Evolutionary conservation across 2,113 vertebrate species (phyloP).

Genomic region (Vulpes ferrilata): DNA sequence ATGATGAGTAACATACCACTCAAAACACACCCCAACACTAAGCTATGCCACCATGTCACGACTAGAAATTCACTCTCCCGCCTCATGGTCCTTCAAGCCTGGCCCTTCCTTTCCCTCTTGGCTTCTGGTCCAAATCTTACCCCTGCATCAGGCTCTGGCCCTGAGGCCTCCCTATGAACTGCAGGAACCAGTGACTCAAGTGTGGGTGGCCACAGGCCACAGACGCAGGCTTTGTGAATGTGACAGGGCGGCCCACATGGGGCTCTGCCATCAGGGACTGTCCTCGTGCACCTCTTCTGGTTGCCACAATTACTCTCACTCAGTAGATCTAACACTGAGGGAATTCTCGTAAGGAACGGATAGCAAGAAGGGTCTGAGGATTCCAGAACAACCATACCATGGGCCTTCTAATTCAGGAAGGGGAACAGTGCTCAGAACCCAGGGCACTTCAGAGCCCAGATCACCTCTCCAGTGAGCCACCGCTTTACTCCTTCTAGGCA

Average conservation of each 20-base stretch:
- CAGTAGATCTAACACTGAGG: background rate
- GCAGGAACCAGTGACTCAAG: background rate
- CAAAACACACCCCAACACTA: background rate
- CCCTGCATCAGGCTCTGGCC: background rate
- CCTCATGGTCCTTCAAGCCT: accelerated
- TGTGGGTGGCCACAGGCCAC: background rate
- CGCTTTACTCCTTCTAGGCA: background rate
- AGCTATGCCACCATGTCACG: accelerated
- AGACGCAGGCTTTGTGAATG: background rate
- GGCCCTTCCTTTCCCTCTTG: background rate
- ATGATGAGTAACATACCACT: background rate
- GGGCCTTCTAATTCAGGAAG: background rate
- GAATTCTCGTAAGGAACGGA: background rate
- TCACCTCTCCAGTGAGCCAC: background rate
- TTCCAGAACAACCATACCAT: background rate
- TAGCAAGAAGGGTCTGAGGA: background rate
- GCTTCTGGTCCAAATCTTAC: background rate
- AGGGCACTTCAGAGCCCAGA: background rate
- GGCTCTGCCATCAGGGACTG: background rate
- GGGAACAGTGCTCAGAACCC: background rate
- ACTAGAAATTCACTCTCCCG: background rate
- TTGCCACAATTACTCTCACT: background rate
- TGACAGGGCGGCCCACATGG: background rate
- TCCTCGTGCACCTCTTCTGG: background rate
- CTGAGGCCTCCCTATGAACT: background rate